Conservation (phyloP, 2,888 invertebrate genomes). For the Hecatera dysodea region DNA sequence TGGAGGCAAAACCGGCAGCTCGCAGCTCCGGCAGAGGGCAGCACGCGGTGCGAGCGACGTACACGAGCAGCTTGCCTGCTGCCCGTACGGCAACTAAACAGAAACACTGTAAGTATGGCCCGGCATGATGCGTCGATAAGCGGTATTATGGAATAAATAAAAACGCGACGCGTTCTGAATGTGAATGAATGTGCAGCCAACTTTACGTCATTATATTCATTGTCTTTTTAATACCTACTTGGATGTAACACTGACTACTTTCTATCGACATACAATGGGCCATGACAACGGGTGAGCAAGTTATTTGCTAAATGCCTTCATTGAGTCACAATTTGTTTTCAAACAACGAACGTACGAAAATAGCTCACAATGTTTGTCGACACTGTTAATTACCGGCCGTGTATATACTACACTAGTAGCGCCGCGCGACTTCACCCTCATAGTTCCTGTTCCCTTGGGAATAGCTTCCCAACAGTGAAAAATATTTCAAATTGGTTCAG, state of each 20-base stretch:
- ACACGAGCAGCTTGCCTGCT: slow-evolving; percentile 83
- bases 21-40: slow-evolving; percentile 80
- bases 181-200: slow-evolving; percentile 82
- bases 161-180: slow-evolving; percentile 84
- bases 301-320: slow-evolving; percentile 25
- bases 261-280: slow-evolving; percentile 47
- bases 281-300: slow-evolving; percentile 12
- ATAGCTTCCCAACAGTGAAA: too few species aligned
- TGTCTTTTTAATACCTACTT: slow-evolving; percentile 59
- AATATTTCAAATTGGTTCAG: too few species aligned
- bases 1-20: slow-evolving; percentile 75
- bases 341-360: slow-evolving; percentile 46
- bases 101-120: slow-evolving; percentile 72
- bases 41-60: slow-evolving; percentile 70
- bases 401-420: background rate
- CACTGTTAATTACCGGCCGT: slow-evolving; percentile 19
- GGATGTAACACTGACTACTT: slow-evolving; percentile 47
- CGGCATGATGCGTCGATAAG: slow-evolving; percentile 88
- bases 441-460: too few species aligned
- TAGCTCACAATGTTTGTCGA: slow-evolving; percentile 39
- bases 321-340: slow-evolving; percentile 48
- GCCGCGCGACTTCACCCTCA: too few species aligned
- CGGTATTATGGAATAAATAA: slow-evolving; percentile 88
- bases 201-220: slow-evolving; percentile 72
- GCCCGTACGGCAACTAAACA: slow-evolving; percentile 89